Base-by-base conservation (phyloP, 1,140 invertebrate species). In the Lysiphlebus fabarum region DNA sequence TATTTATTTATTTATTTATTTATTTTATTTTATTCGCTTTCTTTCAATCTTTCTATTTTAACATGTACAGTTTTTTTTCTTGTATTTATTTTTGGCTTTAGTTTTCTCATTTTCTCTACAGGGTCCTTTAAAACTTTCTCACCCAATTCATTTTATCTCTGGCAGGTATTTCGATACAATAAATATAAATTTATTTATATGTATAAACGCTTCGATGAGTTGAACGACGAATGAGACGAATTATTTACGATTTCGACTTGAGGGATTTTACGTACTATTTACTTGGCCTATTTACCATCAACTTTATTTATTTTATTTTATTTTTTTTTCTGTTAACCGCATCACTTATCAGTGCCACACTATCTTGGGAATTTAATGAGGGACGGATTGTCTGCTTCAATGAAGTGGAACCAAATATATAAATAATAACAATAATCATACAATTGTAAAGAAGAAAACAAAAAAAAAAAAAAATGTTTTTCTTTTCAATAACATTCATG, bases 201-300 rank as follows among this genome's bases (percentile, higher is more conserved):
- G 3, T 17, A 26, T 26, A 26, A 2, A 26, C 17, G 17, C 17
- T 26, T 26, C 17, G 17, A 26, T 26, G 17, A 26, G 17, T 26
- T 26, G 17, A 10, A n/a, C 51, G 33, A 53, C 51, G 34, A 38
- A 40, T 53, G 10, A 37, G 10, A 37, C 33, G 51, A 7, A 5
- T 47, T n/a, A n/a, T n/a, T 45, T 45, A 45, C 44, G 4, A 26
- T 26, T 26, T 26, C 26, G 33, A 34, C 36, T 33, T 12, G 33
- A 36, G 36, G 48, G 48, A 50, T 50, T 50, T 50, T 50, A 50
- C 48, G 48, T 50, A 37, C 48, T 26, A 26, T 26, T 50, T 50
- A 50, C 43, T n/a, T 45, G 17, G 43, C 43, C 43, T 45, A 45
- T 14, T 14, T 45, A 45, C 43, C 33, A 26, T 49, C 26, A 11